Evolutionary conservation across 2,888 invertebrate species (phyloP), one percentile per base, ranked within the genome.

Genomic region (Archips xylosteana): DNA sequence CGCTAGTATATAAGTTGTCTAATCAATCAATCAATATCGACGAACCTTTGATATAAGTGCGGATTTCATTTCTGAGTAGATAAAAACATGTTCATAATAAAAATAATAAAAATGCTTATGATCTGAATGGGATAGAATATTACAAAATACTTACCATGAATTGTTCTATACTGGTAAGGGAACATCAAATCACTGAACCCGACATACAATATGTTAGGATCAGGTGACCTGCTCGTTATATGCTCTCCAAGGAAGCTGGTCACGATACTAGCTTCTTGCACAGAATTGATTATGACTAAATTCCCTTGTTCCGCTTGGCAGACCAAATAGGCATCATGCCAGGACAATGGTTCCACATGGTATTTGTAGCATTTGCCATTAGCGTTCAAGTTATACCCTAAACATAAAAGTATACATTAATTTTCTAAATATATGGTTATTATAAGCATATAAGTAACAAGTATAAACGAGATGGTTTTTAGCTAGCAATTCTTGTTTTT

Each of bases 111-210:
- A 36, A 36, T 36, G 36, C 5, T 36, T 36, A 36, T 36, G 5
- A 5, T 4, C 36, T 36, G 36, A 2, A 36, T 36, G 36, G n/a
- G 72, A 59, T 36, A 13, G 47, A 49, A 4, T 39, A 39, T 36
- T 36, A 6, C 4, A 61, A n/a, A 13, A 39, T 32, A 23, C 70
- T 76, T 81, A 87, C 88, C 87, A 76, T 78, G 77, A 45, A 89
- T 82, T 59, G 87, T 89, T 68, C 88, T 80, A 60, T 87, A 88
- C 78, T 89, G 86, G 76, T 82, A 86, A 3, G 84, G 87, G 75
- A 85, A 88, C 85, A 89, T 82, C 34, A 89, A 77, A 63, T 89
- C 88, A 71, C 85, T 88, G 75, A 87, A 89, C 23, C 88, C 88
- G 39, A 89, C 78, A 34, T 84, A 80, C 67, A 89, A 75, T 64